phyloP scores from a whole-genome alignment of 2,113 vertebrate species.

The Aldabrachelys gigantea region DNA sequence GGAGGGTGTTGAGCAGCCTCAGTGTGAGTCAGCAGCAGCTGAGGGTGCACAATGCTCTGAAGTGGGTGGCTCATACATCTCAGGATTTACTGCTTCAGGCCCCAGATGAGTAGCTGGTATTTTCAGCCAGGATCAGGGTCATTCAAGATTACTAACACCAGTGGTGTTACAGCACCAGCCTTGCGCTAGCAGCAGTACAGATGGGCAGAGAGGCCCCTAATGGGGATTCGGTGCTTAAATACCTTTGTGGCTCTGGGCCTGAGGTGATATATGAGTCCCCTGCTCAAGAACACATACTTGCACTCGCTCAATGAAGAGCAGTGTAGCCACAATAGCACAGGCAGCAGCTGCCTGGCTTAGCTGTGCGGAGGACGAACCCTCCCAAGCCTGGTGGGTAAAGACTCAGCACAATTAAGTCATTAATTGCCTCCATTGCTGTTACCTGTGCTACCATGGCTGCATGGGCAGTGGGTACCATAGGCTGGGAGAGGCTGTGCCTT shows the following conservation, averaged over 20 bases:
- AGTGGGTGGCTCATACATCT: background rate
- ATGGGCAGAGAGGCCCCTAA: background rate
- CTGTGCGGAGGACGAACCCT: too few species aligned
- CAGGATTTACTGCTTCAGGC: background rate
- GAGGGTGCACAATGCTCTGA: background rate
- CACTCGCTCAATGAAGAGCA: too few species aligned
- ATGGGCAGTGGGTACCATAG: too few species aligned
- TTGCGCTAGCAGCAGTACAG: background rate
- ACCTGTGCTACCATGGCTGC: background rate
- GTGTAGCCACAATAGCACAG: too few species aligned
- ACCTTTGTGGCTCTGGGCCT: background rate
- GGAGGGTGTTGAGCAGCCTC: background rate
- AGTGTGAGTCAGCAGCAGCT: background rate
- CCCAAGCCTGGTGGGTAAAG: too few species aligned
- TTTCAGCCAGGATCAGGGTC: background rate
- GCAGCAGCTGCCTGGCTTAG: too few species aligned
- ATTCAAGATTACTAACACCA: background rate
- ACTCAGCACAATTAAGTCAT: background rate
- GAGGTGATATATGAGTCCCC: background rate
- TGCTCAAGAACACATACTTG: background rate
- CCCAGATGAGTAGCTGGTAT: background rate
- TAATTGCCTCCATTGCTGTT: background rate
- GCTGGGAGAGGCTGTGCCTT: too few species aligned
- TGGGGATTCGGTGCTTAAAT: background rate
- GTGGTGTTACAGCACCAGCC: background rate